These are phyloP conservation scores for Rhysida immarginata DNA, from an alignment of 1,140 invertebrate genomes.

Conservation along the genomic window DNA sequence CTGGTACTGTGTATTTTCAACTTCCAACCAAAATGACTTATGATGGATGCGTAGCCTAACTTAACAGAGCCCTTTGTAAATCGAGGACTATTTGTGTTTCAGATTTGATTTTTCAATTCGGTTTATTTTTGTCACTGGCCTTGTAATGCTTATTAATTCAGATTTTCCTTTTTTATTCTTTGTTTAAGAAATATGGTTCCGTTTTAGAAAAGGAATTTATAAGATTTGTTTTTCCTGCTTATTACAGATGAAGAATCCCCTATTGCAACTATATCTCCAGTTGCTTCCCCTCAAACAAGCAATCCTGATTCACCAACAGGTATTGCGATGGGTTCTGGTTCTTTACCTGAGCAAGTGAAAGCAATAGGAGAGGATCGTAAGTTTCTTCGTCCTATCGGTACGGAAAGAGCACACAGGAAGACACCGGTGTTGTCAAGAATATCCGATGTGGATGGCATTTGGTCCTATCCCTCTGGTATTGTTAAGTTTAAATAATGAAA, in stretches of 20 bases:
- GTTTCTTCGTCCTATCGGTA: constrained; percentile 23
- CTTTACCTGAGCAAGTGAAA: background rate
- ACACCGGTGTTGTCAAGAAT: constrained; percentile 7
- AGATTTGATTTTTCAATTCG: no score
- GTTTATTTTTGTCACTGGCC: no score
- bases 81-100: no score
- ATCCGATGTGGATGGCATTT: background rate
- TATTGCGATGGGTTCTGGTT: background rate
- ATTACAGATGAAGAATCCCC: constrained; percentile 14
- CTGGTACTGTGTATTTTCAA: no score
- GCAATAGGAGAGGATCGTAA: constrained; percentile 16
- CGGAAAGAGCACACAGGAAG: constrained; percentile 21
- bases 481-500: no score
- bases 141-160: background rate
- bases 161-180: no score
- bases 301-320: constrained; percentile 18
- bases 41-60: no score
- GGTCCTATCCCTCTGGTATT: constrained; percentile 1
- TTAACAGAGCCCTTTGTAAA: no score
- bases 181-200: no score
- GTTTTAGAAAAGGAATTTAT: no score
- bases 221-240: background rate
- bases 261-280: constrained; percentile 13
- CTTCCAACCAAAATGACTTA: no score
- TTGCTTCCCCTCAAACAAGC: constrained; percentile 16